Evolutionary conservation across 2,797 vertebrate genomes (phyloP).

Genomic region (Taeniopygia guttata): DNA sequence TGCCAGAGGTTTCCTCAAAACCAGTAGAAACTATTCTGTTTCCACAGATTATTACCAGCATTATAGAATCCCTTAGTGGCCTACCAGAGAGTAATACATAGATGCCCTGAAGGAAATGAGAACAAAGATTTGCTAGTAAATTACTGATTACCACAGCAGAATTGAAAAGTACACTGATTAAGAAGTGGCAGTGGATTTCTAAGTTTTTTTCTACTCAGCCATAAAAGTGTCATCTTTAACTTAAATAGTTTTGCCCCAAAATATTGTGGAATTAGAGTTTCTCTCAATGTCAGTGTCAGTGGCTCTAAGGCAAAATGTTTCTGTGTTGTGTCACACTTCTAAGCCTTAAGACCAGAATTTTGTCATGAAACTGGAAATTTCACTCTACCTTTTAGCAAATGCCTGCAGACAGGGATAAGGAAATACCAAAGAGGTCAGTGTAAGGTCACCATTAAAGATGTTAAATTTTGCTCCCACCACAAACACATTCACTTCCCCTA

Average conservation of each 20-base stretch:
- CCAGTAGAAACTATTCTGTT: neutral
- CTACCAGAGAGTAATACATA: neutral
- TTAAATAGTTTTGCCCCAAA: neutral
- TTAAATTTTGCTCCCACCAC: neutral
- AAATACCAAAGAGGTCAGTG: neutral
- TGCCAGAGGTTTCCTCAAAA: neutral
- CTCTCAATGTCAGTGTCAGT: neutral
- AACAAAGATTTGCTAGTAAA: neutral
- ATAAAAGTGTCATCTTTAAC: neutral
- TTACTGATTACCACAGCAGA: neutral
- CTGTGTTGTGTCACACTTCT: neutral
- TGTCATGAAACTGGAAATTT: neutral
- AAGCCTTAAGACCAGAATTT: neutral
- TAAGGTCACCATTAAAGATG: neutral
- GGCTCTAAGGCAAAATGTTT: neutral
- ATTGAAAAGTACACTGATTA: neutral
- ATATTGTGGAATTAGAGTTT: neutral
- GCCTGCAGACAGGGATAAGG: neutral
- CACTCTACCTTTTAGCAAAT: neutral
- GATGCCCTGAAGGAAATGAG: neutral
- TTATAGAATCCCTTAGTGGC: neutral
- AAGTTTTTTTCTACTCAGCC: neutral
- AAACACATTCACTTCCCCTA: neutral
- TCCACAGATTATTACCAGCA: neutral
- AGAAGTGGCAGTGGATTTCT: neutral